Evolutionary conservation across 1,140 invertebrate genomes (phyloP), one percentile per base, ranked within the genome.

Genomic region (Drosophila erecta): DNA sequence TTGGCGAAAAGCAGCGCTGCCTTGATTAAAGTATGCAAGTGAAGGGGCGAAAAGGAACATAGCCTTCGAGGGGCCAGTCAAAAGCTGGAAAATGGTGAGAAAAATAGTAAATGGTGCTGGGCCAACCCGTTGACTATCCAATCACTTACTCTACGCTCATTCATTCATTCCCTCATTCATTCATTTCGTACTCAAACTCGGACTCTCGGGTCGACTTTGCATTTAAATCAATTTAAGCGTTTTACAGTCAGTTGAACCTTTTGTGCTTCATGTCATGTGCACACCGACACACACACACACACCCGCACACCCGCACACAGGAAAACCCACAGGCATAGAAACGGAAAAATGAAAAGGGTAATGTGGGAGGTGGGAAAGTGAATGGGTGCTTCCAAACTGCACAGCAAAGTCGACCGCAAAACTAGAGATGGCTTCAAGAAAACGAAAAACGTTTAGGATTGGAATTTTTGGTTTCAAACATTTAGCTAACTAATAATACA

Each of bases 191-290:
- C 24, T 17, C 47, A 17, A 33, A 20, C 49, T 58, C 38, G 54
- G 59, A 69, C 49, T 74, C 74, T 87, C 79, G 67, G 83, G 83
- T 71, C 59, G 60, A 74, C 83, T 81, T 76, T 87, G 79, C 79
- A 87, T 89, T 87, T 87, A 89, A 89, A 87, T 87, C 83, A 89
- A 86, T 87, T 87, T 87, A 89, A 89, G 84, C 83, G 76, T 89
- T 76, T 86, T 83, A 83, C 83, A 87, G 83, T 87, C 83, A 87
- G 83, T 87, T 87, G 83, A 87, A 83, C 79, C 79, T 83, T 87
- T 87, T 87, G 79, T 79, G 62, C 81, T 60, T 58, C 76, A 72
- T 76, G 56, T 81, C 83, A 77, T 47, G 58, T 64, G 57, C 65
- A 78, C 67, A 60, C 54, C 55, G 30, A 33, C 54, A 67, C 60